Base-by-base conservation (phyloP, 2,113 vertebrate species). In the Tyto alba region DNA sequence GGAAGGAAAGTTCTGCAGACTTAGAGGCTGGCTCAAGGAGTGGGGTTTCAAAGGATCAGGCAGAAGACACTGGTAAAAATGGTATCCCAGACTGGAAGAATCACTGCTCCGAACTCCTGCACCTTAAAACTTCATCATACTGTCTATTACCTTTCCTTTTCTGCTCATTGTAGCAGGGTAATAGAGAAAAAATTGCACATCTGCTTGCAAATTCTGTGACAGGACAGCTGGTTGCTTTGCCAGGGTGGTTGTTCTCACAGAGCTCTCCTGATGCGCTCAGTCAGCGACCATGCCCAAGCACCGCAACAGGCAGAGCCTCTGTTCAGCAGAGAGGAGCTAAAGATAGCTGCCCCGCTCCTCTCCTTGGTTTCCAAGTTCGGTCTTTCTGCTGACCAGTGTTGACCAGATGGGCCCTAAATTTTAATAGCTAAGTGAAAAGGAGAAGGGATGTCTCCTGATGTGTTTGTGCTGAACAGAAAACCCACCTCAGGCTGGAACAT, bases 381-480 rank as follows among this genome's bases (percentile, higher is more conserved):
- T 47, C n/a, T 50, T 95, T 81, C 85, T 76, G 62, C 69, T 0
- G 13, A 60, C 41, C 0, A 0, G 38, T 2, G 34, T 15, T 56
- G 79, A 85, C 69, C 85, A 90, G 95, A 94, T 87, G 91, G 79
- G 87, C n/a, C 60, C 59, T 40, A 43, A 57, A 68, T 80, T 93
- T 89, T 77, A 89, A 94, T 11, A 82, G 62, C 36, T 83, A 27
- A 41, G 7, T 30, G 75, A 96, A 95, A 93, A 93, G 85, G 80
- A 94, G 94, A 95, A 96, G 95, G 71, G 83, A 94, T 40, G 40
- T 88, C 73, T 94, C 60, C 83, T 72, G 79, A 95, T 60, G 53
- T 69, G 89, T 72, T 91, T 88, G 71, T 6, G 32, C 85, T 93
- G 92, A 95, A 97, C 75, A 83, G 91, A 97, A 97, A 98, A 97